Percentiles rank a stretch among this genome's conserved stretches.
Conservation (phyloP, 1,140 invertebrate genomes). For the Ceratina japonica region DNA sequence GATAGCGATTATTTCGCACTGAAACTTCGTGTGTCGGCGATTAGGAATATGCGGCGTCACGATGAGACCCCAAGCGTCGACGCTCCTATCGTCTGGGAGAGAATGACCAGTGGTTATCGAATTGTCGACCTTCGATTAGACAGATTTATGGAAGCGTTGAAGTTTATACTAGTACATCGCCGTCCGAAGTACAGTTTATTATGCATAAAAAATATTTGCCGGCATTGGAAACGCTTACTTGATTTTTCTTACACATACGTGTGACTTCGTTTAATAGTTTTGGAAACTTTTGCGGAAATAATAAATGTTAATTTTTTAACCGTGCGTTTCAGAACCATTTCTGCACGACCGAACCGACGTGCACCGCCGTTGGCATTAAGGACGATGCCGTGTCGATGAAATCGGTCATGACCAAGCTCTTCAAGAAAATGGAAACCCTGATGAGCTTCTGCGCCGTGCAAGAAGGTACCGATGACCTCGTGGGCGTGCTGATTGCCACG, state of each 20-base stretch:
- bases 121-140: slow-evolving; percentile 47
- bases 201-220: neutral
- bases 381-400: slow-evolving; percentile 39
- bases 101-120: slow-evolving; percentile 53
- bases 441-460: slow-evolving; percentile 54
- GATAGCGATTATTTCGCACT: neutral
- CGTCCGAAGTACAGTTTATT: slow-evolving; percentile 24
- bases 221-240: neutral
- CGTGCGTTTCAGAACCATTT: slow-evolving; percentile 24
- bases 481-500: slow-evolving; percentile 48
- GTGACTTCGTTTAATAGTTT: neutral
- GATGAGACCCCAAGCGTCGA: neutral
- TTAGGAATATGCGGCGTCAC: neutral
- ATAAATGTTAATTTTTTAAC: neutral
- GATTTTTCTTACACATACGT: neutral
- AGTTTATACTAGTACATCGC: slow-evolving; percentile 55
- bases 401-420: slow-evolving; percentile 19
- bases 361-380: slow-evolving; percentile 17
- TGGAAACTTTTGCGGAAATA: neutral
- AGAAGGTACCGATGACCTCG: slow-evolving; percentile 50
- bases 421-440: neutral
- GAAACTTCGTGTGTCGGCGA: neutral
- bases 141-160: slow-evolving; percentile 35
- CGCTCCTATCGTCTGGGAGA: slow-evolving; percentile 48
- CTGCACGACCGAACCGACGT: slow-evolving; percentile 41